Evolutionary conservation across 1,140 invertebrate genomes (phyloP), one percentile per base, ranked within the genome.

Genomic region (Nasonia longicornis): DNA sequence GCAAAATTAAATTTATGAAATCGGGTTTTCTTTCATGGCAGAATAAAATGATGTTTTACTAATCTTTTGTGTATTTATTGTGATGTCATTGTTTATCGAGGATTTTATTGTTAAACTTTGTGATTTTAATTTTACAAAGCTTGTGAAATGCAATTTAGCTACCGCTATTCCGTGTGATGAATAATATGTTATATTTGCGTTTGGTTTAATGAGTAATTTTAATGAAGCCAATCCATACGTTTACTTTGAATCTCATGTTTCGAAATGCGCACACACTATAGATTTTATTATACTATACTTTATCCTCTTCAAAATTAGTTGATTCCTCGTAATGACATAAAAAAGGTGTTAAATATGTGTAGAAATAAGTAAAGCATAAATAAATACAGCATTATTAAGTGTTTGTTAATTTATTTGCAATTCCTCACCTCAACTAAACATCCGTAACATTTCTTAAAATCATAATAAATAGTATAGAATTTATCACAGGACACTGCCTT

Each of bases 41-140:
- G 16, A 58, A 58, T 58, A 58, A 58, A 58, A 58, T 58, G 0
- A 58, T 52, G 52, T 20, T 58, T 58, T 58, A 58, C 6, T n/a
- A 58, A 58, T 58, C 20, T 58, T 58, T n/a, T 58, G 52, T n/a
- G 52, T 58, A 58, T 58, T 58, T 58, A 58, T 58, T 58, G 52
- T 58, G 20, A 58, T 58, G 52, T 58, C 52, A 58, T 58, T 58
- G 20, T 16, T 20, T 58, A n/a, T 58, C 52, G 52, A 58, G 52
- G 52, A 58, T n/a, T 52, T 52, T 16, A 16, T 20, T 20, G 14
- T 52, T 52, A 12, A 20, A 52, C 12, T 52, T 3, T 20, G n/a
- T 42, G 8, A 35, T 52, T 16, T 20, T 58, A 48, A 4, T 48
- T 48, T 14, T 48, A 16, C 12, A 48, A 16, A 48, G 45, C 45